phyloP scores from a whole-genome alignment of 2,888 invertebrate genomes.

The Neria commutata region DNA sequence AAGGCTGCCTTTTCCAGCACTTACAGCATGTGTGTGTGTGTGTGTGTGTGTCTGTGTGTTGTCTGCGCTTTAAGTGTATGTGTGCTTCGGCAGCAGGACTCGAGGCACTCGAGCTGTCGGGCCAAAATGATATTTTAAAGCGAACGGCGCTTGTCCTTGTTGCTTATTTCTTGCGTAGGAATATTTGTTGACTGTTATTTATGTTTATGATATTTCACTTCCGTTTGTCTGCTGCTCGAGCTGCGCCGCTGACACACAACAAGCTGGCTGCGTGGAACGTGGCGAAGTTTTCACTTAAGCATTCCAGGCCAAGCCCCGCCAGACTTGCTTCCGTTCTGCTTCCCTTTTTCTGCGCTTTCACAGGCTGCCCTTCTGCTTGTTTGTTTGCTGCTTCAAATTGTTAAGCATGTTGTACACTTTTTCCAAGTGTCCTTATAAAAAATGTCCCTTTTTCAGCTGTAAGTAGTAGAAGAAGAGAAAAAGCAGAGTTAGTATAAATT shows the following conservation, averaged over 20 bases:
- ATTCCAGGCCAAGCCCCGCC: conserved; percentile 1
- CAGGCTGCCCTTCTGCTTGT: too few species aligned
- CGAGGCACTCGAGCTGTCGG: not conserved
- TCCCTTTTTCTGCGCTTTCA: not conserved
- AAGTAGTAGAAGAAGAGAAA: conserved; percentile 12
- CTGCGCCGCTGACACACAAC: not conserved
- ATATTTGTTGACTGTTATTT: conserved; percentile 36
- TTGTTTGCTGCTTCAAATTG: conserved; percentile 21
- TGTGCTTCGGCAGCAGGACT: too few species aligned
- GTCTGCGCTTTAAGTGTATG: conserved; percentile 25
- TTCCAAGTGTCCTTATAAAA: conserved; percentile 9
- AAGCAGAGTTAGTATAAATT: conserved; percentile 18
- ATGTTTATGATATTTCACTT: conserved; percentile 32
- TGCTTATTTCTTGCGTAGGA: conserved; percentile 17
- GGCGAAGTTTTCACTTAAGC: conserved; percentile 21
- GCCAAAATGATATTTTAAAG: not conserved
- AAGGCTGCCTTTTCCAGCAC: conserved; percentile 13
- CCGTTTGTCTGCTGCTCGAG: not conserved
- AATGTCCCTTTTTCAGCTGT: conserved; percentile 6
- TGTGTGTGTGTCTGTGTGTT: not conserved
- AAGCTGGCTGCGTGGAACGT: conserved; percentile 9
- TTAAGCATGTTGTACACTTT: conserved; percentile 6
- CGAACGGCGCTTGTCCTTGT: conserved; percentile 4
- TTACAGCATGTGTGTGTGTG: not conserved
- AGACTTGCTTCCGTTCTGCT: too few species aligned